phyloP scores from a whole-genome alignment of 2,797 vertebrate genomes.

The Erethizon dorsatum region DNA sequence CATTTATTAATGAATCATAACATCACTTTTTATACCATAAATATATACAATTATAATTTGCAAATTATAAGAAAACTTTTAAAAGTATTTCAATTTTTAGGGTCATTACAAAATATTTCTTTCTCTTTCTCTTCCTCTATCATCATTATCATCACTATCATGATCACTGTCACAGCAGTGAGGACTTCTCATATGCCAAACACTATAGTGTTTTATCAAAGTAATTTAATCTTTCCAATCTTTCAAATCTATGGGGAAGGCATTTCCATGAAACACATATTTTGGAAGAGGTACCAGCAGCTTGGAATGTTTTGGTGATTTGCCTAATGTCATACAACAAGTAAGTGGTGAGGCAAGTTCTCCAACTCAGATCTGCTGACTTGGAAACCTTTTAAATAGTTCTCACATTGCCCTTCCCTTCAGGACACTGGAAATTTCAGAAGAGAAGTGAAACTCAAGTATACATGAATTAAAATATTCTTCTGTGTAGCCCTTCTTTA shows the following conservation, averaged over 20 bases:
- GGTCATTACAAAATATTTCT: not conserved
- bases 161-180: not conserved
- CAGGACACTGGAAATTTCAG: not conserved
- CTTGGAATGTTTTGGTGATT: not conserved
- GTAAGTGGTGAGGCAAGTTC: not conserved
- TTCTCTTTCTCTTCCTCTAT: not conserved
- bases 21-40: not conserved
- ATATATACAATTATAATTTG: not conserved
- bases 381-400: not conserved
- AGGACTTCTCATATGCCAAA: not conserved
- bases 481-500: not conserved
- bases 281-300: not conserved
- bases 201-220: not conserved
- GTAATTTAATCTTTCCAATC: not conserved
- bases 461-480: not conserved
- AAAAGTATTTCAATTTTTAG: not conserved
- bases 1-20: not conserved
- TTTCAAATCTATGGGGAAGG: not conserved
- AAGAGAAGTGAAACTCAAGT: not conserved
- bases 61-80: not conserved
- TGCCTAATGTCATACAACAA: not conserved
- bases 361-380: not conserved
- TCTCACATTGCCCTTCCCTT: not conserved
- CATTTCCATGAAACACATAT: not conserved
- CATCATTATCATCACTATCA: not conserved